These are phyloP conservation scores for Lagopus muta DNA, from an alignment of 2,113 vertebrate genomes.

Conservation along the genomic window DNA sequence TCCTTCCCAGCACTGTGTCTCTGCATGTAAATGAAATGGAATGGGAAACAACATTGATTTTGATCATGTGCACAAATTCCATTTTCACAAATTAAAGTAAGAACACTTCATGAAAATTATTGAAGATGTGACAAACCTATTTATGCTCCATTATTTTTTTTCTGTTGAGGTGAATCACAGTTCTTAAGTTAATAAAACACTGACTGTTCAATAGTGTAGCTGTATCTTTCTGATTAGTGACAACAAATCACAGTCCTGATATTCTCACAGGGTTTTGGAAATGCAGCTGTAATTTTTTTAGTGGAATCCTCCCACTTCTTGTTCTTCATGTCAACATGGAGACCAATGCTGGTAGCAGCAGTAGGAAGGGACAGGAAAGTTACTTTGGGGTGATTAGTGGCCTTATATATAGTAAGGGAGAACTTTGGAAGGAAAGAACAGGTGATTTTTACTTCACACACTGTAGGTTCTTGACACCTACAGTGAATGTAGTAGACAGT, in stretches of 20 bases:
- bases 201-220: slow-evolving; percentile 57
- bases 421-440: neutral
- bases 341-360: neutral
- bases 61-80: slow-evolving; percentile 35
- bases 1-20: neutral
- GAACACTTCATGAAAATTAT: slow-evolving; percentile 63
- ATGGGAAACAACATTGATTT: slow-evolving; percentile 41
- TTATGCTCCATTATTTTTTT: slow-evolving; percentile 71
- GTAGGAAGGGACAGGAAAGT: neutral
- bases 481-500: neutral
- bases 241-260: slow-evolving; percentile 7
- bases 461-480: neutral
- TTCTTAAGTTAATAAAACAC: slow-evolving; percentile 59
- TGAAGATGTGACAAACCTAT: slow-evolving; percentile 65
- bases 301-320: neutral
- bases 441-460: neutral
- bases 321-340: neutral
- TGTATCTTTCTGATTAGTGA: slow-evolving; percentile 42
- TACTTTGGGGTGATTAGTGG: neutral
- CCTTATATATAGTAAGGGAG: neutral
- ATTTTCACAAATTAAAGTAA: slow-evolving; percentile 70
- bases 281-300: slow-evolving; percentile 23
- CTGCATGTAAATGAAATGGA: slow-evolving; percentile 45
- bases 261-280: slow-evolving; percentile 41
- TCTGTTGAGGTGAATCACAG: slow-evolving; percentile 48